Percentiles rank a stretch among this genome's conserved stretches.
These are phyloP conservation scores for Clistopyga incitator DNA, from an alignment of 2,888 invertebrate genomes.

Conservation along the genomic window DNA sequence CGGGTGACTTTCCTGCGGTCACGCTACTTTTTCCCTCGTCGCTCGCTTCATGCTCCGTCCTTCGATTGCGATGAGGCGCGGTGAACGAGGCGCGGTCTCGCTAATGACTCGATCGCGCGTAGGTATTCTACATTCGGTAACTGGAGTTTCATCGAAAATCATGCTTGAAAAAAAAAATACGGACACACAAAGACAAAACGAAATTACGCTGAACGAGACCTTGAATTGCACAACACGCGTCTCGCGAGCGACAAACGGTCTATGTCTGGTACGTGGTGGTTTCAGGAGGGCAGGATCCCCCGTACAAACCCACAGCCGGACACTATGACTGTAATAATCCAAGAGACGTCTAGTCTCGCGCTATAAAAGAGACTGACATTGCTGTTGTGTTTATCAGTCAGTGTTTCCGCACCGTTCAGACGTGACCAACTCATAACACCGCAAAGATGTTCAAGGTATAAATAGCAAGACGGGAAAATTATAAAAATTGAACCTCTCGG, in stretches of 20 bases:
- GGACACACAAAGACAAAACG: too few species aligned
- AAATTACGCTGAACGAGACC: slow-evolving; percentile 73
- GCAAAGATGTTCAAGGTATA: slow-evolving; percentile 69
- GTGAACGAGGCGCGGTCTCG: slow-evolving; percentile 47
- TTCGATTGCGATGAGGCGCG: slow-evolving; percentile 57
- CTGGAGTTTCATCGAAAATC: slow-evolving; percentile 61
- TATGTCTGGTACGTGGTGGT: slow-evolving; percentile 43
- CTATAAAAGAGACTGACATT: slow-evolving; percentile 60
- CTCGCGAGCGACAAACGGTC: slow-evolving; percentile 29
- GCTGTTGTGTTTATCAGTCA: slow-evolving; percentile 59
- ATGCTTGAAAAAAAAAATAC: slow-evolving; percentile 54
- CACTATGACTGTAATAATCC: slow-evolving; percentile 44
- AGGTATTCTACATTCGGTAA: slow-evolving; percentile 64
- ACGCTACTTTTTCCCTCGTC: slow-evolving; percentile 56
- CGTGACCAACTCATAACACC: slow-evolving; percentile 2
- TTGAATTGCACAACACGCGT: slow-evolving; percentile 79
- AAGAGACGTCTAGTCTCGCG: slow-evolving; percentile 28
- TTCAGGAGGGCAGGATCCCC: slow-evolving; percentile 63
- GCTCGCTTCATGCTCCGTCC: slow-evolving; percentile 42
- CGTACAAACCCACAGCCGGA: slow-evolving; percentile 49
- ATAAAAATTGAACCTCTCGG: neutral
- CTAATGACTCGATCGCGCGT: slow-evolving; percentile 40
- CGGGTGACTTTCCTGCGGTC: slow-evolving; percentile 64
- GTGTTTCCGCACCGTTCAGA: slow-evolving; percentile 44
- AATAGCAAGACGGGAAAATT: neutral